Evolutionary conservation across 2,113 vertebrate genomes (phyloP), one percentile per base, ranked within the genome.

Genomic region (Catharus fuscescens): DNA sequence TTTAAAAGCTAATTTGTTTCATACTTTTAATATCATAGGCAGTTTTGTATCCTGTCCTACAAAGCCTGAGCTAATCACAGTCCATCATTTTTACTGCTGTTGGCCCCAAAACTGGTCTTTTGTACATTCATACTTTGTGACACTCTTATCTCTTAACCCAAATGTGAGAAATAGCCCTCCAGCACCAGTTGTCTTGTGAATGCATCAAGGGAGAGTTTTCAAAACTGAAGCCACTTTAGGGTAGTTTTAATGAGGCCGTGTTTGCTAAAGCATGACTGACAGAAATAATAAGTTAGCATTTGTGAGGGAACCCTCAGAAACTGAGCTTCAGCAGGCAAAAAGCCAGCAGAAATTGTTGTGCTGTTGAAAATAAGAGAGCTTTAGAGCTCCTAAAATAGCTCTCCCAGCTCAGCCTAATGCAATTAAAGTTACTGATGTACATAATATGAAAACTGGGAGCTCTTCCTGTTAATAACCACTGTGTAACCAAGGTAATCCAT

Each of bases 341-440:
- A 97, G 97, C 97, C 98, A 97, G 86, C 74, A 96, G 95, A 96
- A 97, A 97, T 95, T 93, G 96, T 97, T 97, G 92, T 96, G 96
- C 94, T 94, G 94, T 93, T 96, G 97, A 96, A 79, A 79, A 79
- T 65, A 79, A 29, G 76, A 34, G 60, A 79, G 48, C 60, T 54
- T 79, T 34, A 79, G 60, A 79, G 76, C 86, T 97, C 97, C 93
- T 96, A 96, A 98, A 98, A 98, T 97, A 98, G 83, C 92, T 94
- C 95, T 97, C 96, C 80, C 86, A 95, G 97, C 92, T 88, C 79
- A 90, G 96, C 90, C 96, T 97, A 97, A 98, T 97, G 98, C 97
- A 98, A 98, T 98, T 98, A 97, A 98, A 98, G 98, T 98, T 97
- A 98, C 96, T 94, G 93, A 98, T 95, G 98, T 98, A 98, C 97